These are phyloP conservation scores for Drosophila lacicola DNA, from an alignment of 2,888 invertebrate species.

Conservation along the genomic window DNA sequence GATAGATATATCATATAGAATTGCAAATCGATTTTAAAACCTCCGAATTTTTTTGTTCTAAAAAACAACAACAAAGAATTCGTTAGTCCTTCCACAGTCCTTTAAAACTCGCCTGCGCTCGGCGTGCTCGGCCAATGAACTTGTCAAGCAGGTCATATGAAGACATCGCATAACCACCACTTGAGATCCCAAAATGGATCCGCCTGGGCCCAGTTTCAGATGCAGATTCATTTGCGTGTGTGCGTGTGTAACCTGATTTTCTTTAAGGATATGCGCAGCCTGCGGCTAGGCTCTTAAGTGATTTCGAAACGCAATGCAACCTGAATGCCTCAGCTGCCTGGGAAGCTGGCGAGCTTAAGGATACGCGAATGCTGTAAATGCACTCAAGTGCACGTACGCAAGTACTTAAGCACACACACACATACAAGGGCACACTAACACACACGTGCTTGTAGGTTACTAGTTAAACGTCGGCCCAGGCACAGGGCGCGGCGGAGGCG, in stretches of 20 bases:
- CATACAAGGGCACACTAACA: background rate
- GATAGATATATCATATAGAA: too few species aligned
- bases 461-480: constrained; percentile 56
- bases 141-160: constrained; percentile 46
- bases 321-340: constrained; percentile 40
- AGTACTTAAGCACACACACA: constrained; percentile 65
- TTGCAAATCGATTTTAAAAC: too few species aligned
- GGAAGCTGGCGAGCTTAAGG: constrained; percentile 45
- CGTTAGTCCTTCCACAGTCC: constrained; percentile 5
- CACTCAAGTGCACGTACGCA: constrained; percentile 71
- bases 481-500: constrained; percentile 9
- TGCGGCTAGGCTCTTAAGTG: constrained; percentile 74
- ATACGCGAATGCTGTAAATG: constrained; percentile 55
- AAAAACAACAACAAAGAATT: background rate
- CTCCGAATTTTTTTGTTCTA: background rate
- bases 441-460: constrained; percentile 71
- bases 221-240: constrained; percentile 18
- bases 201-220: constrained; percentile 30
- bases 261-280: constrained; percentile 71
- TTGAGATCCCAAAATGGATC: constrained; percentile 56
- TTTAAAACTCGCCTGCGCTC: constrained; percentile 14
- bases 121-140: constrained; percentile 66
- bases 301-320: constrained; percentile 64
- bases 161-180: constrained; percentile 56
- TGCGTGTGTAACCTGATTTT: constrained; percentile 75